Evolutionary conservation across 30 jellyfish, hydroid and myxozoan genomes (phyloP), one percentile per base, ranked within the genome.

Genomic region (Catostylus mosaicus): DNA sequence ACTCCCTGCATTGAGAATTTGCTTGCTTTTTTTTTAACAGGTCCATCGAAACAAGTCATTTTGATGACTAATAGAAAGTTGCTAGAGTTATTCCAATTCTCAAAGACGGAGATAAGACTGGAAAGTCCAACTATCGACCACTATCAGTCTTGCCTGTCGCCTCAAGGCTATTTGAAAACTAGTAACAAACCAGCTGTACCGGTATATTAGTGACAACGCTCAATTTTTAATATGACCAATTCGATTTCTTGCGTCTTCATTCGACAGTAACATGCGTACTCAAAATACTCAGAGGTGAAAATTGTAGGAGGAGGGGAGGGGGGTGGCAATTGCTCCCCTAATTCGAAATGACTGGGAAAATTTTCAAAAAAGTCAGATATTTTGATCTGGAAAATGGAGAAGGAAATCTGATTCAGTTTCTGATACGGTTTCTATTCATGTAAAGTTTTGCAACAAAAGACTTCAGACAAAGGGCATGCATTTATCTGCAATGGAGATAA

Each of bases 101-200:
- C 23, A 66, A 66, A 32, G 31, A 69, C 67, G 72, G 82, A 2
- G 82, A 35, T 35, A 37, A 36, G 82, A 36, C 71, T 37, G 67
- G 34, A 8, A 69, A 36, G 27, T 3, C 36, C 6, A 69, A 30
- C 73, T 37, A 69, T 37, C 7, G 82, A 69, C 67, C 82, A 30
- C 30, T 30, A n/a, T 29, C 82, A 9, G 82, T 36, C 82, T 69
- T 69, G 38, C 71, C 67, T 3, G 73, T 19, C 72, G 22, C 34
- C 46, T 69, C 71, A 32, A 69, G 82, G 71, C 73, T 69, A 9
- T 69, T 69, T 69, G 82, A 69, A 69, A 69, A 69, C 82, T 45
- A 35, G 73, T 69, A 23, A 36, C 64, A 23, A 69, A 29, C 71
- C 82, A 66, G 24, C 56, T 66, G 78, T 27, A 57, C 70, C 70